Conservation (phyloP, 2,113 vertebrate species). For the Proteles cristata region DNA sequence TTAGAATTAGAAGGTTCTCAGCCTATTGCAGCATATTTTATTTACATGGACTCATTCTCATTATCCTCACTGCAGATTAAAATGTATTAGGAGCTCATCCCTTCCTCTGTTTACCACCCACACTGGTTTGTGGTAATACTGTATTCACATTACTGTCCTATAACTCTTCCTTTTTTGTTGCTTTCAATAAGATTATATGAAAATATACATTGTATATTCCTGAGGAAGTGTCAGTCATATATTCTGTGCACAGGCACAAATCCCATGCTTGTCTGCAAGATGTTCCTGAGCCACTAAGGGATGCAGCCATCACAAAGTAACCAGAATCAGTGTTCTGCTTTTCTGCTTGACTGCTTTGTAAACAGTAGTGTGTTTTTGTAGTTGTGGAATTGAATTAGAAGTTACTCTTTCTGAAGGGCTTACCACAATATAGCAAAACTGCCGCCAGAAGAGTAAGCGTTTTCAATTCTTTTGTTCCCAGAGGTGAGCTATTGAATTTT, state of each 20-base stretch:
- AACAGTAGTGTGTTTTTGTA: not conserved
- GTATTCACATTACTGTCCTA: not conserved
- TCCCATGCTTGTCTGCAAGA: not conserved
- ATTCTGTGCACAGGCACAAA: not conserved
- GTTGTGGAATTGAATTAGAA: slow-evolving; percentile 22
- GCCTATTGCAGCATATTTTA: not conserved
- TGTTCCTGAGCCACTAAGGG: not conserved
- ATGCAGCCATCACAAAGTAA: not conserved
- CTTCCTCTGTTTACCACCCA: not conserved
- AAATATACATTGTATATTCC: not conserved
- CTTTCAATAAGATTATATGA: slow-evolving; percentile 30
- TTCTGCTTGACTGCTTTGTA: not conserved
- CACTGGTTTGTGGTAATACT: not conserved
- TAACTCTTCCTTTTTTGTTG: slow-evolving; percentile 4
- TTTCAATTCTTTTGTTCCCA: not conserved
- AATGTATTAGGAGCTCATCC: not conserved
- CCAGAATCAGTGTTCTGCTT: not conserved
- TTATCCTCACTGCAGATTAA: not conserved
- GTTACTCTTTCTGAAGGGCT: not conserved
- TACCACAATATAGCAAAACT: not conserved
- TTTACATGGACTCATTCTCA: not conserved
- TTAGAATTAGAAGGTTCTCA: not conserved
- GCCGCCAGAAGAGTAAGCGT: not conserved
- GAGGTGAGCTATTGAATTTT: not conserved
- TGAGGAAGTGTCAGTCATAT: not conserved